phyloP scores from a whole-genome alignment of 1,140 invertebrate species.

The Philopotamus ludificatus region DNA sequence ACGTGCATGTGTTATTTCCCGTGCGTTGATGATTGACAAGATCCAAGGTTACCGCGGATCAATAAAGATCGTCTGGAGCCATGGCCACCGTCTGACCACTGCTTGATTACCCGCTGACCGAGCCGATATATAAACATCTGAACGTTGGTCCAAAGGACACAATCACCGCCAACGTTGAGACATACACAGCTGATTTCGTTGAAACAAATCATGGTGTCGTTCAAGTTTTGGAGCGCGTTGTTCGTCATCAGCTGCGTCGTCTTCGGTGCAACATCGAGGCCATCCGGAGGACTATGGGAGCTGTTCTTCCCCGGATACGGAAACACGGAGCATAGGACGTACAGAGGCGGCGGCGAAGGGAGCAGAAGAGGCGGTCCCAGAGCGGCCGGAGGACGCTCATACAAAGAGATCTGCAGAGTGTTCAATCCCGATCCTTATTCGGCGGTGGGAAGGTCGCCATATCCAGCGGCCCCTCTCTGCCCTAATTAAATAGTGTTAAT shows the following conservation, averaged over 20 bases:
- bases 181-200: constrained; percentile 41
- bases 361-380: constrained; percentile 43
- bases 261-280: not conserved
- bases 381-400: constrained; percentile 46
- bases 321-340: constrained; percentile 32
- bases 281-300: constrained; percentile 42
- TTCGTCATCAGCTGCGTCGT: not conserved
- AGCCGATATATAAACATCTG: constrained; percentile 2
- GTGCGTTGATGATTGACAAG: not conserved
- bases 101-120: not conserved
- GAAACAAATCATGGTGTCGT: not conserved
- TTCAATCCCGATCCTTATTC: constrained; percentile 48
- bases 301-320: constrained; percentile 43
- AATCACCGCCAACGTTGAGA: constrained; percentile 47
- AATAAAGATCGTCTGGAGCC: constrained; percentile 8
- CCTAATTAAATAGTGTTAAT: no score
- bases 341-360: constrained; percentile 43
- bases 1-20: not conserved
- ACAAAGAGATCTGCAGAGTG: constrained; percentile 53
- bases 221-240: not conserved
- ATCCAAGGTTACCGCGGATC: not conserved
- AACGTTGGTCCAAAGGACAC: constrained; percentile 48
- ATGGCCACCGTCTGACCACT: not conserved
- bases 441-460: constrained; percentile 32
- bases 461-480: constrained; percentile 33